Conservation (phyloP, 2,797 vertebrate species). For the Hipposideros larvatus region DNA sequence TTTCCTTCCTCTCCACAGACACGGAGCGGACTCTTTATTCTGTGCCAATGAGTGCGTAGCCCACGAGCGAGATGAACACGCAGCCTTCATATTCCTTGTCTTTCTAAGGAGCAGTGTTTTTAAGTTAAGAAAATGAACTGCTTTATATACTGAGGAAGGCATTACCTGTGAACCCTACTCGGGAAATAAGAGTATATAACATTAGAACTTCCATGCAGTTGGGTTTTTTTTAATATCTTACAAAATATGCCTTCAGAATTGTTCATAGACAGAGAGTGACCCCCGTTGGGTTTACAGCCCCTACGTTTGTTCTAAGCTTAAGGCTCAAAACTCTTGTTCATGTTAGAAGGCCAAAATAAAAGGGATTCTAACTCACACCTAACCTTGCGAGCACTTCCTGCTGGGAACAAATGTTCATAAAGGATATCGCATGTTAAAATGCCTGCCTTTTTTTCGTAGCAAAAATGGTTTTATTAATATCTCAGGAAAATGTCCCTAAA, state of each 20-base stretch:
- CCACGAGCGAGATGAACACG: too few relatives aligned
- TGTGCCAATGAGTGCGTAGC: too few relatives aligned
- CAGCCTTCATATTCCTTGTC: not conserved
- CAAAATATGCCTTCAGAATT: not conserved
- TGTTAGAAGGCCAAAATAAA: not conserved
- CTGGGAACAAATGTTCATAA: not conserved
- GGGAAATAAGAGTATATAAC: not conserved
- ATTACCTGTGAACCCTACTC: not conserved
- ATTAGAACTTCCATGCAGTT: not conserved
- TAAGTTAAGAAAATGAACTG: not conserved
- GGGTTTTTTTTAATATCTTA: not conserved
- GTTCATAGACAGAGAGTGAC: not conserved
- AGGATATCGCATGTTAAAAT: not conserved
- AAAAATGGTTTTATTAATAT: not conserved
- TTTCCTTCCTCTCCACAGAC: not conserved
- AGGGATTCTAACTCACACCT: not conserved
- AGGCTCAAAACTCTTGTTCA: not conserved
- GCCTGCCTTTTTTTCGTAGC: not conserved
- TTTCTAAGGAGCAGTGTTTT: not conserved
- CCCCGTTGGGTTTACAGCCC: not conserved
- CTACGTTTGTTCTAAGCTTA: not conserved
- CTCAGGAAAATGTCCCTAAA: not conserved
- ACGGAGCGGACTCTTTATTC: too few relatives aligned
- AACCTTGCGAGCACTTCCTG: not conserved
- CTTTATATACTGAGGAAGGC: not conserved